These are phyloP conservation scores for Drosophila ercepeae DNA, from an alignment of 1,140 invertebrate genomes.

Conservation along the genomic window DNA sequence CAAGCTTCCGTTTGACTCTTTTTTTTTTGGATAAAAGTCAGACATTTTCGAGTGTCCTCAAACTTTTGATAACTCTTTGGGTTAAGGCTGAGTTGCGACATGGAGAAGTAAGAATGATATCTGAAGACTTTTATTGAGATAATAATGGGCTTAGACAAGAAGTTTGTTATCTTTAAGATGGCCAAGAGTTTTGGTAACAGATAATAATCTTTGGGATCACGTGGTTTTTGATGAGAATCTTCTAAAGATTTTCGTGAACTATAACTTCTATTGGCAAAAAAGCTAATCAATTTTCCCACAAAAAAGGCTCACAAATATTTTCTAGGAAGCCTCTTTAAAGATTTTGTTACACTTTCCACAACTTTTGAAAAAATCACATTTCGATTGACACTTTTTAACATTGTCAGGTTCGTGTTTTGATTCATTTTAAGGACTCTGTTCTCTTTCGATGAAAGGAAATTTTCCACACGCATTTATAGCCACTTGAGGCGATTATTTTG, in stretches of 20 bases:
- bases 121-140: conserved; percentile 4
- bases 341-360: conserved; percentile 18
- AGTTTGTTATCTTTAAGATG: conserved; percentile 25
- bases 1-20: conserved; percentile 21
- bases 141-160: conserved; percentile 4
- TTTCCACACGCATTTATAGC: conserved; percentile 19
- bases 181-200: background rate
- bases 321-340: background rate
- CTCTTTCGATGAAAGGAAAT: too few species aligned
- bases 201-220: background rate
- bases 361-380: conserved; percentile 5
- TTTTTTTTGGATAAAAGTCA: conserved; percentile 3
- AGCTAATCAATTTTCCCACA: background rate
- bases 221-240: background rate
- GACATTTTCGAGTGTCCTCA: conserved; percentile 1
- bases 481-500: conserved; percentile 31
- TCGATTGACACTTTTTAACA: background rate
- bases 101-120: conserved; percentile 4
- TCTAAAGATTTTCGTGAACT: background rate
- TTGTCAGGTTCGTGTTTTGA: background rate
- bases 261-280: background rate
- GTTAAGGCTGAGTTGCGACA: conserved; percentile 45
- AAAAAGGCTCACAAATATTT: background rate
- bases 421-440: too few species aligned
- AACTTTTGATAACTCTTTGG: conserved; percentile 24